phyloP scores from a whole-genome alignment of 2,888 invertebrate species.

The Osmoderma eremita region DNA sequence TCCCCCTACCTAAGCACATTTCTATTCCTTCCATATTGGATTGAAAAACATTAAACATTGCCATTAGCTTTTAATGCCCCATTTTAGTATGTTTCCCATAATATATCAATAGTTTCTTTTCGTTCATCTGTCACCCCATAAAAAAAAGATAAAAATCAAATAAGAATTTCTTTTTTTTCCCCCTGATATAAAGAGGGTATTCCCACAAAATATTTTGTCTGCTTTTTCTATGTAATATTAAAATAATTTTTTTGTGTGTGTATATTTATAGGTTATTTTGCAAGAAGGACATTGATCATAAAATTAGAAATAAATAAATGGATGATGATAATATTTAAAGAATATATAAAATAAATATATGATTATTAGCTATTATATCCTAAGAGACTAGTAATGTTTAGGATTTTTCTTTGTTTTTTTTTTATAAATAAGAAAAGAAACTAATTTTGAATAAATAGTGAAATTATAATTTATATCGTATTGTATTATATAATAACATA shows the following conservation, averaged over 20 bases:
- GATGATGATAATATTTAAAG: conserved; percentile 13
- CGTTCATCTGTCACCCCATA: neutral
- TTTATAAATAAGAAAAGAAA: conserved; percentile 7
- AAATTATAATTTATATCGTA: conserved; percentile 36
- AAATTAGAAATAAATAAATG: neutral
- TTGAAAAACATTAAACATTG: conserved; percentile 9
- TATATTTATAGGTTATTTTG: conserved; percentile 9
- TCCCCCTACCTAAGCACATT: neutral
- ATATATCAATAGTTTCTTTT: neutral
- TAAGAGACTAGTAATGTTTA: conserved; percentile 23
- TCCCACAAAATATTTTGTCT: neutral
- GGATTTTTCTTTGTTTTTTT: neutral
- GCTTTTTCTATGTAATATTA: neutral
- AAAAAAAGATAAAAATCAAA: too few species aligned
- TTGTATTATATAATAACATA: conserved; percentile 23
- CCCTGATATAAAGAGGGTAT: too few species aligned
- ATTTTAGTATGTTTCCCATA: neutral
- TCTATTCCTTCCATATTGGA: neutral
- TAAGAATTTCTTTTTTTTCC: too few species aligned
- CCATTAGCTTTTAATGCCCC: conserved; percentile 26
- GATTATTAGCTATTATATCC: neutral
- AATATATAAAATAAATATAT: conserved; percentile 20
- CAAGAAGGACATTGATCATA: conserved; percentile 26
- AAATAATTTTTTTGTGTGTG: neutral
- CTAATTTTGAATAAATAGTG: conserved; percentile 7